These are phyloP conservation scores for Lateolabrax maculatus DNA, from an alignment of 2,797 vertebrate genomes.

Conservation along the genomic window DNA sequence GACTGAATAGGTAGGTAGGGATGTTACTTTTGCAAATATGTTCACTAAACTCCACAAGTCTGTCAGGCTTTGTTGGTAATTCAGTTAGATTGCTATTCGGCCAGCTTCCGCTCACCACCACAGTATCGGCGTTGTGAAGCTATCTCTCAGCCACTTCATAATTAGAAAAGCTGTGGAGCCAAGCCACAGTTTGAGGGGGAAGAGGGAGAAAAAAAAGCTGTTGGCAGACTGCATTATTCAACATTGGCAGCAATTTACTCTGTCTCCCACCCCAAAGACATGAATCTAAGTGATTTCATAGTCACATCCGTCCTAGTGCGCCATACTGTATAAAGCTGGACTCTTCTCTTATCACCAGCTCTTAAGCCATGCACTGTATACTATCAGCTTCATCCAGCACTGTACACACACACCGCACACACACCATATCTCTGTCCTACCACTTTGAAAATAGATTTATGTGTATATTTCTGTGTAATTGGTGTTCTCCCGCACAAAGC, in stretches of 20 bases:
- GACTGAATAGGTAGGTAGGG: slow-evolving; percentile 45
- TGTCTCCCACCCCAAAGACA: slow-evolving; percentile 74
- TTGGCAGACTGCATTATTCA: slow-evolving; percentile 79
- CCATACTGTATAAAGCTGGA: slow-evolving; percentile 57
- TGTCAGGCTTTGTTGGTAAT: slow-evolving; percentile 70
- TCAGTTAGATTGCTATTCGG: slow-evolving; percentile 60
- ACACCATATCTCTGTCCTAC: slow-evolving; percentile 3
- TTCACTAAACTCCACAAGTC: slow-evolving; percentile 60
- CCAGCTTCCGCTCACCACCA: slow-evolving; percentile 41
- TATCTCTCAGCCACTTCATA: slow-evolving; percentile 76
- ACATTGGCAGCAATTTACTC: slow-evolving; percentile 77
- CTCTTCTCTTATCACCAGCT: slow-evolving; percentile 55
- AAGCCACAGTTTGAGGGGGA: slow-evolving; percentile 71
- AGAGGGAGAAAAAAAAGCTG: slow-evolving; percentile 49
- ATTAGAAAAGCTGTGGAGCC: slow-evolving; percentile 77
- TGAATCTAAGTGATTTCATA: slow-evolving; percentile 75
- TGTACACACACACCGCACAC: slow-evolving; percentile 6
- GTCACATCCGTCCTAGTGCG: slow-evolving; percentile 58
- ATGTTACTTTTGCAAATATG: slow-evolving; percentile 55
- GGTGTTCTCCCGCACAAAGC: slow-evolving; percentile 65
- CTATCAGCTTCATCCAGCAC: slow-evolving; percentile 49
- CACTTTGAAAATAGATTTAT: slow-evolving; percentile 61
- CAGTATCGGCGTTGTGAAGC: slow-evolving; percentile 63
- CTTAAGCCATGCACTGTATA: slow-evolving; percentile 26
- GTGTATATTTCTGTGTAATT: slow-evolving; percentile 65